Base-by-base conservation (phyloP, 2,888 invertebrate genomes). In the Ptychoptera contaminata region DNA sequence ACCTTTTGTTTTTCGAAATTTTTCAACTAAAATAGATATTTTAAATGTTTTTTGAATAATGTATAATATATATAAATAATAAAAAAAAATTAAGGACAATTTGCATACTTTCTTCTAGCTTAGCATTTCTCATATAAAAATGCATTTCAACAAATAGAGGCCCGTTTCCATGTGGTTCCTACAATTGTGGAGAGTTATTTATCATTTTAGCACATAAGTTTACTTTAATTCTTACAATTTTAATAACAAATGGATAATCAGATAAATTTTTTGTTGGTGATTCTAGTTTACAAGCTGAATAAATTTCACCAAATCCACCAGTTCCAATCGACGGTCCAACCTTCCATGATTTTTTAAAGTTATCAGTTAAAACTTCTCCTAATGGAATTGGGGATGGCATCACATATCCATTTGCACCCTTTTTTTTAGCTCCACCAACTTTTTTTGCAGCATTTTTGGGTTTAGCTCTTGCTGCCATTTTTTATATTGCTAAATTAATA, bases 271-370 rank as follows among this genome's bases (percentile, higher is more conserved):
- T 73, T 2, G 69, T 62, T 1, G 69, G 63, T 31, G 70, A 69
- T 8, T 71, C 73, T 16, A 66, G 65, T 45, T 72, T 74, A 63
- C 77, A 78, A 37, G 87, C 90, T 1, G 82, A 76, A 62, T 94
- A 94, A 54, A 94, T 91, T 61, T 90, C 86, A 1, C 94, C 94
- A 62, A 94, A 94, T 10, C 94, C 94, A 1, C 94, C 94, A 46
- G 79, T 72, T 0, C 93, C 94, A 48, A 94, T 87, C 0, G 91
- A 82, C 11, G 77, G 73, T 0, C 92, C 92, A 46, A 94, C 71
- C 51, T 76, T 76, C 93, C 93, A 96, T 59, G 79, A 72, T 50
- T 79, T 79, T 59, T 88, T 87, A 10, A 68, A 62, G 31, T 81
- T 61, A 64, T 93, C 91, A 35, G 72, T 73, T 35, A 96, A 67